Conservation (phyloP, 2,888 invertebrate genomes). For the Nomada fucata region DNA sequence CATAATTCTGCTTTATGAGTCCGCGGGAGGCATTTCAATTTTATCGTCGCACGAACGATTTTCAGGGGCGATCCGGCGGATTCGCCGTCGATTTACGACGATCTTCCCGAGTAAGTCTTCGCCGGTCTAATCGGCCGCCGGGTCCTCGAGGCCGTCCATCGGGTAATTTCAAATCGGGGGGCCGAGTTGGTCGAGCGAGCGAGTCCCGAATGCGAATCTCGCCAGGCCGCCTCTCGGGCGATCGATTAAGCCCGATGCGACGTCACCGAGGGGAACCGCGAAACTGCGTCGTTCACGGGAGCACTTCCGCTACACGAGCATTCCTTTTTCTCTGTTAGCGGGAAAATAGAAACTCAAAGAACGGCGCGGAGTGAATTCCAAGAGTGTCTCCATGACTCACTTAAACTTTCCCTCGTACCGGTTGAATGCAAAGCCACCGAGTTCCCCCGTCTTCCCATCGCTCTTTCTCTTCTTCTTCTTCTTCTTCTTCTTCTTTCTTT, state of each 20-base stretch:
- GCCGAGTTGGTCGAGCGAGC: no score
- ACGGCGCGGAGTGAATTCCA: slow-evolving; percentile 62
- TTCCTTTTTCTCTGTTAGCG: slow-evolving; percentile 14
- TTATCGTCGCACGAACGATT: neutral
- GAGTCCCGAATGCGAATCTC: no score
- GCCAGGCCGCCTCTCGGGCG: no score
- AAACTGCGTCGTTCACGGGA: slow-evolving; percentile 1
- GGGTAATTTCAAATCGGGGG: no score
- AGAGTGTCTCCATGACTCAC: slow-evolving; percentile 69
- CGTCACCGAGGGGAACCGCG: neutral
- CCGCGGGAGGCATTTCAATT: neutral
- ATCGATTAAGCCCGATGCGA: slow-evolving; percentile 41
- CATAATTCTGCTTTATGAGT: slow-evolving; percentile 14
- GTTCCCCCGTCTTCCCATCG: slow-evolving; percentile 52
- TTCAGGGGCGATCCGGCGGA: neutral
- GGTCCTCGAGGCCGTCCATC: no score
- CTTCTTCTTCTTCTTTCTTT: neutral
- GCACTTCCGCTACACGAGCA: slow-evolving; percentile 6
- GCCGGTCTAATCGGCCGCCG: no score
- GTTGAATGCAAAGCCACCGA: slow-evolving; percentile 61
- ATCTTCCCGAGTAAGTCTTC: neutral
- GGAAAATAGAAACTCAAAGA: slow-evolving; percentile 63
- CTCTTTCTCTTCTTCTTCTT: slow-evolving; percentile 15
- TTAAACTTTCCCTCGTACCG: slow-evolving; percentile 65
- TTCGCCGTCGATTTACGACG: neutral